Percentiles rank a stretch among this genome's conserved stretches.
Evolutionary conservation across 2,888 invertebrate species (phyloP).

Genomic region (Neria commutata): DNA sequence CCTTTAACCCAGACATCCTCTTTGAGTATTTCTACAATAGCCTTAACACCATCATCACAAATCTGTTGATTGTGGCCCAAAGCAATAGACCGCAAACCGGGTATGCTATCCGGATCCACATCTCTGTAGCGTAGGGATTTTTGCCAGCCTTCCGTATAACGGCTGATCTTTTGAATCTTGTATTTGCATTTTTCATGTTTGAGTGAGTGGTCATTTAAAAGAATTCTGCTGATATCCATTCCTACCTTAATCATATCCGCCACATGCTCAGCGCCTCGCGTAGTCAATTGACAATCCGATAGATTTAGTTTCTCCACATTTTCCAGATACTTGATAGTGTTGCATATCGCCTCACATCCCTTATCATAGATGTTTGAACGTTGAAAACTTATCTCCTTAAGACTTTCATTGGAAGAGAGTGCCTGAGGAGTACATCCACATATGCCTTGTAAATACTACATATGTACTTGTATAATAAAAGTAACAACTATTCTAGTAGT

Average conservation of each 20-base stretch:
- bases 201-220: neutral
- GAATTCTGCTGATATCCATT: neutral
- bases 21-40: constrained; percentile 71
- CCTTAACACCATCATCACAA: constrained; percentile 69
- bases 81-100: constrained; percentile 73
- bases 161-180: constrained; percentile 71
- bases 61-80: constrained; percentile 74
- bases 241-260: constrained; percentile 71
- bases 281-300: constrained; percentile 71
- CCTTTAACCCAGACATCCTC: constrained; percentile 83
- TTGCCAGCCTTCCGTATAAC: constrained; percentile 83
- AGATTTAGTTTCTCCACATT: constrained; percentile 74
- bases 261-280: constrained; percentile 69
- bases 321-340: constrained; percentile 70
- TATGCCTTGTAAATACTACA: neutral
- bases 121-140: constrained; percentile 78
- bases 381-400: constrained; percentile 72
- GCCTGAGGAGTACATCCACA: constrained; percentile 58
- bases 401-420: constrained; percentile 68
- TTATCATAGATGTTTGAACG: constrained; percentile 74
- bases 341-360: constrained; percentile 75
- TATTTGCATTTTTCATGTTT: neutral
- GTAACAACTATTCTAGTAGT: neutral
- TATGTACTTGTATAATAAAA: neutral
- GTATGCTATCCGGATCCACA: constrained; percentile 75